Base-by-base conservation (phyloP, 2,888 invertebrate genomes). In the Balanococcus diminutus region DNA sequence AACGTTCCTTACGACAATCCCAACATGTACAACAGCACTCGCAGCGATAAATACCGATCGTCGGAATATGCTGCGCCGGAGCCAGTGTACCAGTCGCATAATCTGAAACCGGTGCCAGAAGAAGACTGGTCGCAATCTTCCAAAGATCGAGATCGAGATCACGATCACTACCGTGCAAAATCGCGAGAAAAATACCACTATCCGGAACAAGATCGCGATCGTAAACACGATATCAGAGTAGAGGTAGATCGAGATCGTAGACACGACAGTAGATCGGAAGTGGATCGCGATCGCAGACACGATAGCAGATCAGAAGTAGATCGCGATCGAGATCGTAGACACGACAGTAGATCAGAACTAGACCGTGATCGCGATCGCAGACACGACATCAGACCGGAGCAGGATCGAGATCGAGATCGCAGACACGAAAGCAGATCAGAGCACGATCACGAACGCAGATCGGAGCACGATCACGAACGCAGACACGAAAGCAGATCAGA, bases 171-270 rank as follows among this genome's bases (percentile, higher is more conserved):
- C 25, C 72, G 75, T 2, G 22, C 42, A 16, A 67, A 46, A 42
- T 84, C 84, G 16, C 84, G 84, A 25, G 84, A 84, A n/a, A 67
- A 72, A 39, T 72, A 56, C 82, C 28, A 46, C n/a, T 72, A 81
- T 42, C 9, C 22, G 14, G 81, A 81, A 19, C 25, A 16, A 5
- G 79, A 79, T 36, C 79, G 32, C 1, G 79, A 46, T n/a, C 46
- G 46, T 5, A 16, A 14, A n/a, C 46, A 46, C 46, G 46, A 46
- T 14, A 46, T 2, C n/a, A n/a, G 72, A 46, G 16, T n/a, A 6
- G 46, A 46, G 14, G n/a, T n/a, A 2, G 72, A 72, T 28, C 72
- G 72, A 16, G 79, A 79, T 16, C 79, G 79, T 32, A 36, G 19
- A n/a, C 79, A 36, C 79, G 79, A 36, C 8, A 16, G 79, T 32